Percentiles rank a stretch among this genome's conserved stretches.
Conservation (phyloP, 2,797 vertebrate species). For the Aeoliscus strigatus region DNA sequence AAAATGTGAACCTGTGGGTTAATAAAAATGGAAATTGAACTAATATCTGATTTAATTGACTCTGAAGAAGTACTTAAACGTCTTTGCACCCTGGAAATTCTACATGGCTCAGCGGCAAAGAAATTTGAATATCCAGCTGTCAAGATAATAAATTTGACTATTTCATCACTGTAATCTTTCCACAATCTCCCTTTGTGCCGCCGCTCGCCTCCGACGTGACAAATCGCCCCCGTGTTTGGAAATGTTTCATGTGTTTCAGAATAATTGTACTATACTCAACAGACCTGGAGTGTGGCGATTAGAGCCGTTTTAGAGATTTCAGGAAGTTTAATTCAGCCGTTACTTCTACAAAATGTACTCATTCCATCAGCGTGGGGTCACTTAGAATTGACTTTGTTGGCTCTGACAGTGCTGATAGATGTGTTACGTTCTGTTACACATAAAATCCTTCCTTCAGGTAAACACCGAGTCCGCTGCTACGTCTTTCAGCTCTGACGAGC, state of each 20-base stretch:
- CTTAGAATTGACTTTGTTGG: too few relatives aligned
- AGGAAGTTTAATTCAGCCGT: constrained; percentile 36
- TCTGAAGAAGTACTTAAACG: constrained; percentile 72
- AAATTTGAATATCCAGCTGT: constrained; percentile 74
- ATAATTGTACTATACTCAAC: constrained; percentile 43
- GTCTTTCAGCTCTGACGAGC: too few relatives aligned
- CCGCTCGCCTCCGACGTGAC: constrained; percentile 56
- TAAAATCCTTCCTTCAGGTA: too few relatives aligned
- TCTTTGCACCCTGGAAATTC: constrained; percentile 70
- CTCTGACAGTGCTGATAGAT: too few relatives aligned
- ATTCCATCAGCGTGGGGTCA: too few relatives aligned
- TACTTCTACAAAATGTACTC: too few relatives aligned
- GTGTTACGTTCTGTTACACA: too few relatives aligned
- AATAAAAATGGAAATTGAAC: constrained; percentile 77
- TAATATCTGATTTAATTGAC: constrained; percentile 74
- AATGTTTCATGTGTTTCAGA: constrained; percentile 54
- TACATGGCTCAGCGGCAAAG: constrained; percentile 68
- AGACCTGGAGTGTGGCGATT: constrained; percentile 27
- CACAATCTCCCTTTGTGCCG: constrained; percentile 67
- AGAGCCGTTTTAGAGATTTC: constrained; percentile 41
- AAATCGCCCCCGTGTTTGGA: constrained; percentile 64
- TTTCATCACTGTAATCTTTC: constrained; percentile 74
- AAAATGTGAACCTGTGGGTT: constrained; percentile 70
- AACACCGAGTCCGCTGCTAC: too few relatives aligned
- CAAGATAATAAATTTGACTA: constrained; percentile 75